A percentile compares a stretch with the other conserved stretches of the same genome.
phyloP scores from a whole-genome alignment of 2,888 invertebrate genomes.

The Petrophora chlorosata region DNA sequence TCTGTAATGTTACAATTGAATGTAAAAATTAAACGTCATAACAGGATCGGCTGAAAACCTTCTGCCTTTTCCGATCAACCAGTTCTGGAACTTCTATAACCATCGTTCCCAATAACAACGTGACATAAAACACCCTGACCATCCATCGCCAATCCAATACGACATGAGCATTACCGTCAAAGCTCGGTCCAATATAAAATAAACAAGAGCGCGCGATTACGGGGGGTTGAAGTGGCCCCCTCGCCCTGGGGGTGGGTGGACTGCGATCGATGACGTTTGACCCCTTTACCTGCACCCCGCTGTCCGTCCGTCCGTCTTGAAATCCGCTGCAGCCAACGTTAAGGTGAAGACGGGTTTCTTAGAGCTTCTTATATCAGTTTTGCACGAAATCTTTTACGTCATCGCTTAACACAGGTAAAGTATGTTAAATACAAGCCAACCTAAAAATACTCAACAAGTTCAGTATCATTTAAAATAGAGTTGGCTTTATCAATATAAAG shows the following conservation, averaged over 20 bases:
- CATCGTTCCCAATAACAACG: slow-evolving; percentile 4
- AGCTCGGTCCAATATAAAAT: slow-evolving; percentile 42
- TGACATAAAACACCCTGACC: slow-evolving; percentile 5
- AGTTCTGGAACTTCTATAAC: too few relatives aligned
- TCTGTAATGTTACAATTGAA: too few relatives aligned
- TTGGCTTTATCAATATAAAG: too few relatives aligned
- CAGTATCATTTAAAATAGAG: too few relatives aligned
- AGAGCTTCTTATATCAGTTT: slow-evolving; percentile 11
- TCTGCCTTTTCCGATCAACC: too few relatives aligned
- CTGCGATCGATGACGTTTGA: slow-evolving; percentile 78
- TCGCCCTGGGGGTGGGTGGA: slow-evolving; percentile 26
- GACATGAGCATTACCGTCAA: slow-evolving; percentile 36
- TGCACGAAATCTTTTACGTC: too few relatives aligned
- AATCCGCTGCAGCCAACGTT: slow-evolving; percentile 64
- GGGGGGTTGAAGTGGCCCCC: slow-evolving; percentile 36
- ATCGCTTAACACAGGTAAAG: too few relatives aligned
- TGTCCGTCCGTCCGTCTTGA: slow-evolving; percentile 71
- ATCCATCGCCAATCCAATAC: slow-evolving; percentile 33
- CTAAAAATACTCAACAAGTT: too few relatives aligned
- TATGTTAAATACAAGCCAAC: too few relatives aligned
- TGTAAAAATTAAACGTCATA: too few relatives aligned
- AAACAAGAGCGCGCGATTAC: slow-evolving; percentile 47
- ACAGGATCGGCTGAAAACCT: too few relatives aligned
- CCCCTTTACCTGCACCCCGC: slow-evolving; percentile 78
- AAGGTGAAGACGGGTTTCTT: slow-evolving; percentile 49